Base-by-base conservation (phyloP, 2,797 vertebrate species). In the Sebastes melanostomus region DNA sequence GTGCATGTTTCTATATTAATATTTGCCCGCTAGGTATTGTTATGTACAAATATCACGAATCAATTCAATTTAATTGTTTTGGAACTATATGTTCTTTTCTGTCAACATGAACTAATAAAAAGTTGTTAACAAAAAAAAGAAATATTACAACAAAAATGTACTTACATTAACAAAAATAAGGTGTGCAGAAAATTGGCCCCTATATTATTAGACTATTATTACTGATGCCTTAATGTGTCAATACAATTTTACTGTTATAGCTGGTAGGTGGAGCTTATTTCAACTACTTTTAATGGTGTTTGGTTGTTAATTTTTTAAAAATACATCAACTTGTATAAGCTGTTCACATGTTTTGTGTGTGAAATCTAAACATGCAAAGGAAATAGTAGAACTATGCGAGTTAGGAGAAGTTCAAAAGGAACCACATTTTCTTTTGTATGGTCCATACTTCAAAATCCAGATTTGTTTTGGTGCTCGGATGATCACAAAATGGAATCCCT, bases 301-400 rank as follows among this genome's bases (percentile, higher is more conserved):
- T 32, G 5, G 20, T 32, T 24, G 6, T 60, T 50, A 0, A 0
- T 29, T 56, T 38, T 12, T 27, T 61, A 0, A 0, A 4, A 55
- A 66, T 52, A 27, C 29, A 61, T 38, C 2, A 36, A 14, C 4
- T 32, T 32, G 24, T 67, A 61, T 34, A 27, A 66, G 8, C 30
- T 36, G 7, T n/a, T 36, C 2, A 14, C 22, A 32, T 30, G 34
- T 27, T 18, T 54, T 22, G 18, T 24, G 3, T 16, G 25, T 58
- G 5, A 60, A 67, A 22, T 58, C 5, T 62, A 10, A 55, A 36
- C 22, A 30, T 81, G 27, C 6, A 66, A 29, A 18, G 5, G 2
- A 34, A 72, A 58, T 0, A 46, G 5, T 0, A 46, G 5, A 11
- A n/a, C 2, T 46, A 46, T 18, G 16, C 1, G 0, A 46, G 42